Evolutionary conservation across 1,140 invertebrate genomes (phyloP).

Genomic region (Drosophila orena): DNA sequence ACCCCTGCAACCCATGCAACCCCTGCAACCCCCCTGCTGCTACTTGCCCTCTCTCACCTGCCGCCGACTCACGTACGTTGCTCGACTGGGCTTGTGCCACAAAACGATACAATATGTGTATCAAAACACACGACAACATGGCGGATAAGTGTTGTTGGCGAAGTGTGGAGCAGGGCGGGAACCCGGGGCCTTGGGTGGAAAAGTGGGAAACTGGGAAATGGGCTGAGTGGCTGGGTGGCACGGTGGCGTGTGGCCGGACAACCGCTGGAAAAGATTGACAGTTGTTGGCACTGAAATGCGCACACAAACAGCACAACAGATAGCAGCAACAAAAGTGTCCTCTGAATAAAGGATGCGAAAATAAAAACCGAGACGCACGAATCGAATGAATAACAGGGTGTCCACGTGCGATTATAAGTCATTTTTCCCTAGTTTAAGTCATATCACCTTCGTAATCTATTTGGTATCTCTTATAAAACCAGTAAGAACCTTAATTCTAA

Average conservation of each 20-base stretch:
- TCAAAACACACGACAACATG: constrained; percentile 76
- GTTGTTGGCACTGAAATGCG: constrained; percentile 80
- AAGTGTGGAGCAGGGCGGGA: neutral
- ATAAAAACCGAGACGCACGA: constrained; percentile 45
- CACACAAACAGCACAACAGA: constrained; percentile 71
- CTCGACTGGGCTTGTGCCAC: constrained; percentile 45
- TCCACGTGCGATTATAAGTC: too few relatives aligned
- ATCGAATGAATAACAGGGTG: constrained; percentile 50
- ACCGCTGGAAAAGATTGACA: constrained; percentile 65
- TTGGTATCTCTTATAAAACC: too few relatives aligned
- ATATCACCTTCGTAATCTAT: too few relatives aligned
- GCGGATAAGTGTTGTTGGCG: constrained; percentile 30
- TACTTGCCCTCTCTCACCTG: constrained; percentile 9
- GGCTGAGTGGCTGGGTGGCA: neutral
- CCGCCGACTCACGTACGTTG: constrained; percentile 30
- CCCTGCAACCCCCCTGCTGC: neutral
- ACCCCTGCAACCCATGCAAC: too few relatives aligned
- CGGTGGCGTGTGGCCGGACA: neutral
- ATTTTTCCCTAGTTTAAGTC: too few relatives aligned
- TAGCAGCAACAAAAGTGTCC: constrained; percentile 70
- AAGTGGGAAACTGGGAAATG: neutral
- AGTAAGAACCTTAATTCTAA: too few relatives aligned
- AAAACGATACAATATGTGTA: constrained; percentile 82
- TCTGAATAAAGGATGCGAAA: constrained; percentile 59
- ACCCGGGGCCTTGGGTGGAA: too few relatives aligned